Evolutionary conservation across 2,888 invertebrate species (phyloP), one percentile per base, ranked within the genome.

Genomic region (Neoaliturus tenellus): DNA sequence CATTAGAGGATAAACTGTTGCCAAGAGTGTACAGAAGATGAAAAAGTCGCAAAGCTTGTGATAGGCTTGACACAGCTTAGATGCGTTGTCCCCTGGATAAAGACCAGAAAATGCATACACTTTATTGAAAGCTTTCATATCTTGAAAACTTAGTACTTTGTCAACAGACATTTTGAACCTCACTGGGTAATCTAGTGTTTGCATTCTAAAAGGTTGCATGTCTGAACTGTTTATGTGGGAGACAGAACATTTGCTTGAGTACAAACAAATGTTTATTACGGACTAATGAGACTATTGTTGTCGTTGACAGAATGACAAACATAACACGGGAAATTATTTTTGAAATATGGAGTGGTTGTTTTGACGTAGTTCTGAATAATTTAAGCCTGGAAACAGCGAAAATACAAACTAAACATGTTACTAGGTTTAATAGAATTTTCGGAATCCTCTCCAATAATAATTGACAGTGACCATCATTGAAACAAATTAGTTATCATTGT

Each of bases 1-100:
- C 23, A 75, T 14, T 5, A 78, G n/a, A 33, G 31, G 51, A n/a
- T 55, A 78, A n/a, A 55, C 35, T n/a, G 78, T 55, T n/a, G 55
- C 51, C 17, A 35, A 8, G 12, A 78, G 78, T 1, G 55, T 14
- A 48, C 23, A 31, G 20, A 28, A 78, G n/a, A 78, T 35, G n/a
- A 55, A 8, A n/a, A 55, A 14, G 33, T 78, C 78, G 4, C 20
- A 48, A 2, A 78, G 23, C 20, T 6, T 12, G n/a, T 20, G 14
- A 20, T 78, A 78, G 5, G 20, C 23, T n/a, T 20, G 44, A 35
- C 48, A 23, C 4, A 12, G 14, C 10, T 8, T 31, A n/a, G 33
- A 55, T 3, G 20, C 31, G 14, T 28, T 17, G 14, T 20, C 20
- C 23, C 55, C 55, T n/a, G 33, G 0, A 35, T 78, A 78, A n/a